These are phyloP conservation scores for Eospalax fontanierii DNA, from an alignment of 2,797 vertebrate species.

Conservation along the genomic window DNA sequence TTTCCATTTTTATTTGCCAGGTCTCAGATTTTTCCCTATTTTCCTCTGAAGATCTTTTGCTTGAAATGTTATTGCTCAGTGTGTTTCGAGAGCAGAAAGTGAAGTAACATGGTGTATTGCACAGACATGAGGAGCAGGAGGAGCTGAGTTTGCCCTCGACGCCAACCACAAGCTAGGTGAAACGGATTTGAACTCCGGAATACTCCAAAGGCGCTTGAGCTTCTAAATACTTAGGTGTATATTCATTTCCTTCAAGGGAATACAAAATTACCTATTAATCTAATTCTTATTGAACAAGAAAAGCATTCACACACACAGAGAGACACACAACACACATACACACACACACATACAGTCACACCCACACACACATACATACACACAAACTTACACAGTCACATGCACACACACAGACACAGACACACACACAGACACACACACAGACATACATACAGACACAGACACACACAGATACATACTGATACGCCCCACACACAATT, in stretches of 20 bases:
- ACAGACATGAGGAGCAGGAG: constrained; percentile 47
- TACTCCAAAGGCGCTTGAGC: constrained; percentile 67
- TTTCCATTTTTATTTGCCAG: constrained; percentile 55
- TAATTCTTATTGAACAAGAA: constrained; percentile 82
- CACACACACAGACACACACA: constrained; percentile 50
- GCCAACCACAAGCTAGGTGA: constrained; percentile 46
- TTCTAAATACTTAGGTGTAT: constrained; percentile 74
- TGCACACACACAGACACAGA: too few species aligned
- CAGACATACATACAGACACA: constrained; percentile 37
- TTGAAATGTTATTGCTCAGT: constrained; percentile 50
- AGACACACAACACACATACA: constrained; percentile 26
- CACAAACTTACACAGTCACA: too few species aligned
- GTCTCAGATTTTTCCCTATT: constrained; percentile 20
- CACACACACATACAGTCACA: constrained; percentile 40
- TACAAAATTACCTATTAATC: constrained; percentile 79
- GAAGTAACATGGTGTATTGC: background rate
- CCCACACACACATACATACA: constrained; percentile 18
- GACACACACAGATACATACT: constrained; percentile 59
- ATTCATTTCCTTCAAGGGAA: constrained; percentile 79
- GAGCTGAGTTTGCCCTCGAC: too few species aligned
- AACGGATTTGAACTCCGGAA: constrained; percentile 78
- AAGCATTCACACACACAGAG: constrained; percentile 51
- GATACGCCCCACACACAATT: too few species aligned
- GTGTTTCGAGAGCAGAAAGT: constrained; percentile 6
- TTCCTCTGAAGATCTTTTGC: constrained; percentile 8